Conservation (phyloP, 2,113 vertebrate genomes). For the Zingel zingel region DNA sequence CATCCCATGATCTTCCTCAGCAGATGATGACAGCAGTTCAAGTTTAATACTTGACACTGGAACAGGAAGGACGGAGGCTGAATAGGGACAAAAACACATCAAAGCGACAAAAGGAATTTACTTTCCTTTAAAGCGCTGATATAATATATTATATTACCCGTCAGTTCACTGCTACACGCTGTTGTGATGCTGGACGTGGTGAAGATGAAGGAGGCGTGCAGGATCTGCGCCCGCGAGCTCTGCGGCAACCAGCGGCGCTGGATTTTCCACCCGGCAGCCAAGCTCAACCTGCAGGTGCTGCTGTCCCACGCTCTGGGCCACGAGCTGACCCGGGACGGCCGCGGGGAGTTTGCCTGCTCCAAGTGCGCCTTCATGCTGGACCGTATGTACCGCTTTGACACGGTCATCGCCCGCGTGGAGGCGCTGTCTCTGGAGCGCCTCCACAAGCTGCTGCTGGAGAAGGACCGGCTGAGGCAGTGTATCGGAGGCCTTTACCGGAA, state of each 20-base stretch:
- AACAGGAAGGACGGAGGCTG: not conserved
- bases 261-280: slow-evolving; percentile 93
- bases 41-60: not conserved
- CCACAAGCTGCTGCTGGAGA: slow-evolving; percentile 93
- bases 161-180: not conserved
- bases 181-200: slow-evolving; percentile 65
- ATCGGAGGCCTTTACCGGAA: slow-evolving; percentile 89
- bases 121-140: too few species aligned
- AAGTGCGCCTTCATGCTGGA: slow-evolving; percentile 97
- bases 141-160: rapidly evolving
- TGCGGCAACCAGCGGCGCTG: slow-evolving; percentile 94
- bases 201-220: slow-evolving; percentile 90
- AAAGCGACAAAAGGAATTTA: not conserved
- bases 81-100: not conserved
- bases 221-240: slow-evolving; percentile 93
- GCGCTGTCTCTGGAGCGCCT: slow-evolving; percentile 93
- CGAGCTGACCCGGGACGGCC: slow-evolving; percentile 90
- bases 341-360: slow-evolving; percentile 93
- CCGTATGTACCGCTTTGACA: slow-evolving; percentile 95
- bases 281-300: slow-evolving; percentile 92
- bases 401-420: slow-evolving; percentile 93
- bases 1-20: not conserved
- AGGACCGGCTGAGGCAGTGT: slow-evolving; percentile 92
- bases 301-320: slow-evolving; percentile 91
- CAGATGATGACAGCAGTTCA: not conserved